Evolutionary conservation across 1,140 invertebrate species (phyloP), one percentile per base, ranked within the genome.

Genomic region (Antheraea mylitta): DNA sequence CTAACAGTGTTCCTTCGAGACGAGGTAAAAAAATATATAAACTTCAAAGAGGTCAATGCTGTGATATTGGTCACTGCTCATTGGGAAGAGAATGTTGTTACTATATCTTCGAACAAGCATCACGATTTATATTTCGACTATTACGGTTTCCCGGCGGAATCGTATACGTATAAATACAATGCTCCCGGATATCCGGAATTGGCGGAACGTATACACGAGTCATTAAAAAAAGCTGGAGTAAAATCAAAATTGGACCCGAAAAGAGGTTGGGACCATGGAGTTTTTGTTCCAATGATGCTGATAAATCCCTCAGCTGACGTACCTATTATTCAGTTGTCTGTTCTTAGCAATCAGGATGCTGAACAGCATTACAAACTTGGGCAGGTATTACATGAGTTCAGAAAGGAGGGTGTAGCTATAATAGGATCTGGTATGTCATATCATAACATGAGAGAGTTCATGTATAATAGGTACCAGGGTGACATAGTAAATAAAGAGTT

Each of bases 71-170:
- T 92, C 7, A 92, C 90, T 8, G 90, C 90, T 0, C 90, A 92
- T 68, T 92, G 90, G 90, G 80, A 90, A 64, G 87, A 89, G 66
- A 76, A 66, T 18, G 67, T 75, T 59, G 88, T 92, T 16, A 85
- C 83, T 2, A 90, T 92, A 76, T 92, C 90, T 0, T 90, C 89
- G 11, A 79, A 69, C 7, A 76, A 84, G 37, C 82, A 85, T 18
- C 90, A 92, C 65, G 77, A 83, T 69, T 74, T 92, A 5, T 90
- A 88, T 69, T 92, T 90, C 63, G 90, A 92, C 70, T 92, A 92
- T 63, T 89, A 90, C 45, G 87, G 88, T 18, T 92, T 92, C 65
- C 87, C 90, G 6, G 82, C 87, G 13, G 90, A 92, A 74, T 83
- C 85, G 0, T 92, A 92, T 38, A 82, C 82, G 64, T 90, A 90